Evolutionary conservation across 1,140 invertebrate genomes (phyloP).

Genomic region (Mizuhopecten yessoensis): DNA sequence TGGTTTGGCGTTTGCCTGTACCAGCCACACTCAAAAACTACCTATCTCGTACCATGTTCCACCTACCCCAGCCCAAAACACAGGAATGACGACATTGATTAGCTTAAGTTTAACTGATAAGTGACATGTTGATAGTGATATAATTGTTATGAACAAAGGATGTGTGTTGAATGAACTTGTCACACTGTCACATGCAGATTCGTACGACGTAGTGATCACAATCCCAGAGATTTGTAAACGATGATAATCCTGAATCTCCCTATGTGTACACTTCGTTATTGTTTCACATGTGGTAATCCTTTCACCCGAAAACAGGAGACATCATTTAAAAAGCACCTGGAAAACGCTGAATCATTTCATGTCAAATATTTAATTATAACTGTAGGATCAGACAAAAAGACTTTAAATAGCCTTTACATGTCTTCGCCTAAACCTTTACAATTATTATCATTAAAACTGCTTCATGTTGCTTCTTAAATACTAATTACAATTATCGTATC

Average conservation of each 20-base stretch:
- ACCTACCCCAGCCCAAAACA: slow-evolving; percentile 66
- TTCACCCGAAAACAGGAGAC: too few species aligned
- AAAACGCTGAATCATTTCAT: too few species aligned
- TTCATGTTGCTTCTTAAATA: too few species aligned
- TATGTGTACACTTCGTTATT: too few species aligned
- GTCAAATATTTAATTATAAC: too few species aligned
- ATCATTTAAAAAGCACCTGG: too few species aligned
- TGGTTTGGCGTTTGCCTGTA: slow-evolving; percentile 70
- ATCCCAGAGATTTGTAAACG: background rate
- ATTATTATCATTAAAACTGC: too few species aligned
- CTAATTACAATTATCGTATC: too few species aligned
- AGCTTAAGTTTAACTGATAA: background rate
- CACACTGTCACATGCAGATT: background rate
- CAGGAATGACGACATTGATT: background rate
- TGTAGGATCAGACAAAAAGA: too few species aligned
- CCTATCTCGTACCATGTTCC: slow-evolving; percentile 75
- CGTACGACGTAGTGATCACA: background rate
- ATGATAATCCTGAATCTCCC: background rate
- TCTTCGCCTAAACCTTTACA: too few species aligned
- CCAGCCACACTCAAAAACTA: slow-evolving; percentile 74
- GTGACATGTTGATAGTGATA: background rate
- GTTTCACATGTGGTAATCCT: too few species aligned
- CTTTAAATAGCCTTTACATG: too few species aligned
- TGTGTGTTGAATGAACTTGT: slow-evolving; percentile 25
- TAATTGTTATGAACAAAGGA: background rate